phyloP scores from a whole-genome alignment of 2,888 invertebrate genomes.

The Brachylomia viminalis region DNA sequence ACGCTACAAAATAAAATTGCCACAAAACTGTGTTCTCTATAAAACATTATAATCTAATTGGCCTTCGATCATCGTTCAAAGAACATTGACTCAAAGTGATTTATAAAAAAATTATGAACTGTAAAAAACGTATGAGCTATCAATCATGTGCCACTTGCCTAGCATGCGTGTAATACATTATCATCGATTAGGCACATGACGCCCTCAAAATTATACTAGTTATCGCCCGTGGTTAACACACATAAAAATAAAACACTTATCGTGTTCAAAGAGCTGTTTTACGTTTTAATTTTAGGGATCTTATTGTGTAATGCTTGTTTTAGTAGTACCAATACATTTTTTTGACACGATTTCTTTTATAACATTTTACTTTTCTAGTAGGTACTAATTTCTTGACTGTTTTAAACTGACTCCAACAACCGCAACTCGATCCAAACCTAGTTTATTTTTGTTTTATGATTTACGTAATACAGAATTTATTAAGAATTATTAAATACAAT shows the following conservation, averaged over 20 bases:
- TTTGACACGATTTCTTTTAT: background rate
- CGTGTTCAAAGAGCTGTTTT: background rate
- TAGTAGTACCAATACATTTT: background rate
- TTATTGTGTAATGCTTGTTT: background rate
- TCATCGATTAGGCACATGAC: conserved; percentile 18
- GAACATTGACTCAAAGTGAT: conserved; percentile 30
- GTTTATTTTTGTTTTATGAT: too few relatives aligned
- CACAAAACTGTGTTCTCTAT: background rate
- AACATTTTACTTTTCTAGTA: too few relatives aligned
- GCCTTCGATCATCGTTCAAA: conserved; percentile 27
- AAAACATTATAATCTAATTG: conserved; percentile 1
- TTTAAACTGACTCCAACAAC: background rate
- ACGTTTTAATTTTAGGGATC: background rate
- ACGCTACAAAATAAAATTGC: background rate
- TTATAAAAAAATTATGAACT: conserved; percentile 11
- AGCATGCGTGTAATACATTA: conserved; percentile 43
- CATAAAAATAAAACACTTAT: background rate
- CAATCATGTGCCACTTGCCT: conserved; percentile 41
- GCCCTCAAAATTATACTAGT: conserved; percentile 24
- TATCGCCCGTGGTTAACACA: too few relatives aligned
- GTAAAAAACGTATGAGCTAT: conserved; percentile 44
- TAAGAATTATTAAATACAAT: too few relatives aligned
- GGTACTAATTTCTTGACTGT: background rate
- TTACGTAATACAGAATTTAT: too few relatives aligned
- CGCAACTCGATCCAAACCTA: background rate